Base-by-base conservation (phyloP, 2,113 vertebrate genomes). In the Podocnemis expansa region DNA sequence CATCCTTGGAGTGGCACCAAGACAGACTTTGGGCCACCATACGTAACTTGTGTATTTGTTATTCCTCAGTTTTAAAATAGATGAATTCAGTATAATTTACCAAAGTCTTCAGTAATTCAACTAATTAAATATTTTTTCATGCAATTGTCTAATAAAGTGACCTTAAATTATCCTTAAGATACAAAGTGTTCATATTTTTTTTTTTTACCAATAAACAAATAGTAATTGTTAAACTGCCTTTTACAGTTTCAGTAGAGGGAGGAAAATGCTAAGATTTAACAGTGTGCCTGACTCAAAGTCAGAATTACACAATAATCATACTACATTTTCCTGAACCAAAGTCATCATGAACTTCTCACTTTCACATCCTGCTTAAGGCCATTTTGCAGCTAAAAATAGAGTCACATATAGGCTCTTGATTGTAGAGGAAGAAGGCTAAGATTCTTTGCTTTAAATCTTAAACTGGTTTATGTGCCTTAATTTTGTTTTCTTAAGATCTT, bases 11-110 rank as follows among this genome's bases (percentile, higher is more conserved):
- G 19, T 3, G 1, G 43, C 27, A 49, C 45, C 31, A 7, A 1
- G 27, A 5, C 3, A 1, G 82, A 25, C 17, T n/a, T 14, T 49
- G 49, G 67, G 0, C 10, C 58, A 60, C 34, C 4, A 41, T 1
- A 1, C 1, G 4, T 8, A 11, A 27, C 51, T 52, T 24, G 22
- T 12, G 10, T 49, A 54, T 43, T 27, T 1, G 4, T 3, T 27
- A 47, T 1, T 29, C 2, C 27, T 10, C 16, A 47, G 3, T 47
- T 16, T 47, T 78, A 29, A 17, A 67, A 34, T 19, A 19, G 47
- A 80, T 51, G 67, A 38, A 47, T 54, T 7, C 43, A 7, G 47
- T 3, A 51, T 70, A 73, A 29, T 38, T 55, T 27, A 47, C 7
- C 0, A 51, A 31, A 22, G 3, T 8, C 73, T 41, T 84, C 70